A percentile compares a stretch with the other conserved stretches of the same genome.
These are phyloP conservation scores for Plutomurus gul DNA, from an alignment of 1,140 invertebrate species.

Conservation along the genomic window DNA sequence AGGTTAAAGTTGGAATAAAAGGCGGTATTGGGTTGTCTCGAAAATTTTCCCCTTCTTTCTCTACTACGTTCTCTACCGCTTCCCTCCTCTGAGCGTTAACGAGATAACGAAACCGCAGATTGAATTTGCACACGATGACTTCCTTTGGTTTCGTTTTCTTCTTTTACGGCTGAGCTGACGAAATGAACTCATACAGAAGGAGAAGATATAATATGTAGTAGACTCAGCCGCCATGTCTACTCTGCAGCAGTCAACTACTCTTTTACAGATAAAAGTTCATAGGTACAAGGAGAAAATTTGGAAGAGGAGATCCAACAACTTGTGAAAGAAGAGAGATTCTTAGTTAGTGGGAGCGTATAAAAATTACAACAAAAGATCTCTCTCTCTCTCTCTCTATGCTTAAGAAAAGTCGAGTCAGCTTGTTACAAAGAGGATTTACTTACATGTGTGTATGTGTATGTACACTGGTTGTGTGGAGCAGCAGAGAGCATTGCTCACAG, in stretches of 20 bases:
- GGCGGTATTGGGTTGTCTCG: neutral
- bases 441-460: no score
- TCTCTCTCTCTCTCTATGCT: no score
- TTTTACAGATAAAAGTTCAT: neutral
- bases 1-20: no score
- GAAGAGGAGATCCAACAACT: neutral
- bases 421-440: no score
- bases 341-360: no score
- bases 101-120: slow-evolving; percentile 21
- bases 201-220: neutral
- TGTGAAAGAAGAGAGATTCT: no score
- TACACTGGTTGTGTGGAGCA: no score
- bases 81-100: slow-evolving; percentile 26
- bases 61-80: neutral
- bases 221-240: no score
- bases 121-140: slow-evolving; percentile 42
- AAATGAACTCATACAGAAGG: slow-evolving; percentile 4
- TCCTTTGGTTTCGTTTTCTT: slow-evolving; percentile 9
- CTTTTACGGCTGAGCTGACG: neutral
- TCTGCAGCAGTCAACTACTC: neutral
- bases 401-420: no score
- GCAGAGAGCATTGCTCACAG: no score
- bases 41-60: neutral
- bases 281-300: neutral
- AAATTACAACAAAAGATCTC: no score